Evolutionary conservation across 2,113 vertebrate genomes (phyloP), one percentile per base, ranked within the genome.

Genomic region (Numenius arquata): DNA sequence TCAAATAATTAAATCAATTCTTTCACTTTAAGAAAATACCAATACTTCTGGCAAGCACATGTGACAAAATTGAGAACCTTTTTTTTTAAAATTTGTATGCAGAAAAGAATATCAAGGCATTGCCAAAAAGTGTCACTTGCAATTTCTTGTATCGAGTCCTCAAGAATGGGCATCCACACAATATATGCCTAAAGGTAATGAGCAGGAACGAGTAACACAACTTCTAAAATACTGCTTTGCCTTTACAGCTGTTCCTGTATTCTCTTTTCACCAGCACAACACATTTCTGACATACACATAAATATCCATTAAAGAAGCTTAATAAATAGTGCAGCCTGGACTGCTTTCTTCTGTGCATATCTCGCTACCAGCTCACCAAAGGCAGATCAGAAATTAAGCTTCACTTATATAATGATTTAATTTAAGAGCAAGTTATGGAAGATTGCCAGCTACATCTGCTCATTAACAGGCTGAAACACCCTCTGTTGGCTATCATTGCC

Each of bases 391-490:
- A 96, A 97, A 98, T 97, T 82, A 94, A 92, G 82, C 79, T 96
- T 95, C 96, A 95, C 96, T 97, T 96, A 96, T 71, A 40, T 50
- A 65, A 93, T 96, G 92, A 96, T 95, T 95, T 91, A 85, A 95
- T 72, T 93, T 95, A 89, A 95, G 68, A 95, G 48, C 38, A 55
- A 94, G 73, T 93, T 93, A 91, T 75, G 88, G 93, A 32, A 93
- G 85, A 93, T 84, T 88, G 76, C 70, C 91, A 68, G 80, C 77
- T 96, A 95, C 77, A 93, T 93, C 93, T 97, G 94, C 97, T 97
- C 95, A 97, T 98, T 98, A 98, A 95, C 95, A 91, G 95, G 87
- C 77, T 95, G 85, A 88, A 98, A 96, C 91, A 94, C 77, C 61
- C 93, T 97, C 84, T 38, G 62, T 88, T 80, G 95, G 85, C 80